Conservation (phyloP, 2,888 invertebrate genomes). For the Caenorhabditis sp. region DNA sequence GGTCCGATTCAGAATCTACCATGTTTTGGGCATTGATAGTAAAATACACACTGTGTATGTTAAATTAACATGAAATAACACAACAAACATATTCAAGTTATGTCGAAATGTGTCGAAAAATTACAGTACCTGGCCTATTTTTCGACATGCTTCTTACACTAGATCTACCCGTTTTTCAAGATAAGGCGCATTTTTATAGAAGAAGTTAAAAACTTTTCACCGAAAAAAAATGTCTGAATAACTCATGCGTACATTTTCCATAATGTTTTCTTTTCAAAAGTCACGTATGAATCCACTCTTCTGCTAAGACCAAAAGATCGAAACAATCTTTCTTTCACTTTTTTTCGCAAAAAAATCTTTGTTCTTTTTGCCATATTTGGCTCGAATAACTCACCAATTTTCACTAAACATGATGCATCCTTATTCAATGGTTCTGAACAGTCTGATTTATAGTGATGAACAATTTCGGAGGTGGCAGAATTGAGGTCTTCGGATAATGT, state of each 20-base stretch:
- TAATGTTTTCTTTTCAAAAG: neutral
- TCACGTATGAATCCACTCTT: neutral
- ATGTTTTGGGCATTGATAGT: no score
- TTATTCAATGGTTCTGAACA: constrained; percentile 57
- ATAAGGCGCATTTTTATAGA: no score
- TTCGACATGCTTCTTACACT: no score
- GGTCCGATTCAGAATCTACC: no score
- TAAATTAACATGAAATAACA: no score
- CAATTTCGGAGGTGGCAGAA: neutral
- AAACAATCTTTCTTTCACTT: neutral
- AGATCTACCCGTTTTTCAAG: no score
- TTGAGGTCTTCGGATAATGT: neutral
- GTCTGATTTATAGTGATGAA: constrained; percentile 39
- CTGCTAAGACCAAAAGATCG: neutral
- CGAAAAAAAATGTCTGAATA: neutral
- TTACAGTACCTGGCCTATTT: no score
- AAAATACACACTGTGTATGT: no score
- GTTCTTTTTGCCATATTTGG: neutral
- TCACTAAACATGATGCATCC: constrained; percentile 59
- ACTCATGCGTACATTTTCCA: neutral
- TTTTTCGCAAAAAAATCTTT: neutral
- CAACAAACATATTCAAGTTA: no score
- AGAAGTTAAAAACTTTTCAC: no score
- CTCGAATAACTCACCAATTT: constrained; percentile 42
- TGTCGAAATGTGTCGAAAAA: no score